Conservation (phyloP, 2,797 vertebrate species). For the Synanceia verrucosa region DNA sequence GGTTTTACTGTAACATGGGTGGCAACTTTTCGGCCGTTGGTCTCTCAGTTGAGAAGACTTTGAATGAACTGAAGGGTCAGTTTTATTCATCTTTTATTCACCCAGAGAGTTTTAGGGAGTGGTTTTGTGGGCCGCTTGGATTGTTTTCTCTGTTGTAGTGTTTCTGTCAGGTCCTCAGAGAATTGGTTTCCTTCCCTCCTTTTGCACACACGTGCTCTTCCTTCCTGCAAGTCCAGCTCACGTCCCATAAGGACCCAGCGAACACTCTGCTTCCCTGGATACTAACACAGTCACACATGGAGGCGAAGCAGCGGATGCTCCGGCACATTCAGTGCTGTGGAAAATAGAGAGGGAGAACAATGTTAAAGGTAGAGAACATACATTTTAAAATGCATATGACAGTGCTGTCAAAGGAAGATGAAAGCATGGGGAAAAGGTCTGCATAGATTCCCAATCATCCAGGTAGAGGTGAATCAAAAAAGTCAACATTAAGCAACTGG, state of each 20-base stretch:
- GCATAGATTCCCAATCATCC: too few species aligned
- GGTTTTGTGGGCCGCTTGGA: slow-evolving; percentile 49
- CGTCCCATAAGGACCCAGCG: slow-evolving; percentile 48
- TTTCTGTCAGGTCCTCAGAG: slow-evolving; percentile 69
- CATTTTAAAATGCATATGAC: background rate
- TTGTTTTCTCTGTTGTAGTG: slow-evolving; percentile 71
- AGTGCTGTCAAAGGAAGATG: background rate
- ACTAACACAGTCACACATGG: slow-evolving; percentile 22
- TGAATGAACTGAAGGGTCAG: slow-evolving; percentile 15
- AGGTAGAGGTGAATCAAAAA: too few species aligned
- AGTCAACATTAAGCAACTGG: too few species aligned
- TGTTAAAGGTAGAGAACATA: background rate
- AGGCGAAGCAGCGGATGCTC: slow-evolving; percentile 32
- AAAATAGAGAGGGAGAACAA: slow-evolving; percentile 15
- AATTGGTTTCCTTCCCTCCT: slow-evolving; percentile 74
- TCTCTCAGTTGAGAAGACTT: slow-evolving; percentile 16
- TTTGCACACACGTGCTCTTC: slow-evolving; percentile 78
- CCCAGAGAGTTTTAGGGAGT: slow-evolving; percentile 40
- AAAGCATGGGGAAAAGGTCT: slow-evolving; percentile 5
- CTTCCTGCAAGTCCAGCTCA: slow-evolving; percentile 74
- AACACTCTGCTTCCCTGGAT: slow-evolving; percentile 37
- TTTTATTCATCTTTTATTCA: slow-evolving; percentile 45
- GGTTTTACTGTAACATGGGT: background rate
- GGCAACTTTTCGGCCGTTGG: background rate
- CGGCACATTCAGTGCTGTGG: background rate